These are phyloP conservation scores for Formica exsecta DNA, from an alignment of 1,140 invertebrate species.

Conservation along the genomic window DNA sequence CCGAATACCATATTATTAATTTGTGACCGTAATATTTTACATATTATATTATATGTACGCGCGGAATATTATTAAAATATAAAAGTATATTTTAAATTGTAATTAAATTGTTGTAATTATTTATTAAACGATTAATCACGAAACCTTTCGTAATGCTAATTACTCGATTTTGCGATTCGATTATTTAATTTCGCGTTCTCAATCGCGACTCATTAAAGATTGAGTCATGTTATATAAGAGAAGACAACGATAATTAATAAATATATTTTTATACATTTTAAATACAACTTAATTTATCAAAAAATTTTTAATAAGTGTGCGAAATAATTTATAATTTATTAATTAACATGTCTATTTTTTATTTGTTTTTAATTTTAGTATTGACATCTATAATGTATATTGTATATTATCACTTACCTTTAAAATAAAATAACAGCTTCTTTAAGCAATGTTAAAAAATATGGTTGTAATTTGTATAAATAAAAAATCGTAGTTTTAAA, in stretches of 20 bases:
- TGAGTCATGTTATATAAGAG: too few species aligned
- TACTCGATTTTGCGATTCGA: too few species aligned
- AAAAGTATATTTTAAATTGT: too few species aligned
- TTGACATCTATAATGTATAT: not conserved
- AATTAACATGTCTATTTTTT: not conserved
- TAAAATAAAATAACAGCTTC: not conserved
- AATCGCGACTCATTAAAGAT: too few species aligned
- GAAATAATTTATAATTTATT: not conserved
- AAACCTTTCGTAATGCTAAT: too few species aligned
- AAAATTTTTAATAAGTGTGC: not conserved
- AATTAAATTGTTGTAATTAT: too few species aligned
- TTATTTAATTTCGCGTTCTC: too few species aligned
- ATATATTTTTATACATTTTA: not conserved
- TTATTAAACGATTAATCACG: too few species aligned
- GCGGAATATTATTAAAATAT: too few species aligned
- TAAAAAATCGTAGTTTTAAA: not conserved
- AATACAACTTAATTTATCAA: not conserved
- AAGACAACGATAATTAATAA: not conserved
- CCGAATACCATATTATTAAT: too few species aligned
- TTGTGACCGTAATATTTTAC: too few species aligned
- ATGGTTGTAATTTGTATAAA: not conserved
- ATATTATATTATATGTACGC: too few species aligned
- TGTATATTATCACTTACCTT: constrained; percentile 10
- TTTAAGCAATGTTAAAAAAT: not conserved
- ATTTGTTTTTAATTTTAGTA: not conserved